Evolutionary conservation across 2,888 invertebrate genomes (phyloP), one percentile per base, ranked within the genome.

Genomic region (Metellina segmentata): DNA sequence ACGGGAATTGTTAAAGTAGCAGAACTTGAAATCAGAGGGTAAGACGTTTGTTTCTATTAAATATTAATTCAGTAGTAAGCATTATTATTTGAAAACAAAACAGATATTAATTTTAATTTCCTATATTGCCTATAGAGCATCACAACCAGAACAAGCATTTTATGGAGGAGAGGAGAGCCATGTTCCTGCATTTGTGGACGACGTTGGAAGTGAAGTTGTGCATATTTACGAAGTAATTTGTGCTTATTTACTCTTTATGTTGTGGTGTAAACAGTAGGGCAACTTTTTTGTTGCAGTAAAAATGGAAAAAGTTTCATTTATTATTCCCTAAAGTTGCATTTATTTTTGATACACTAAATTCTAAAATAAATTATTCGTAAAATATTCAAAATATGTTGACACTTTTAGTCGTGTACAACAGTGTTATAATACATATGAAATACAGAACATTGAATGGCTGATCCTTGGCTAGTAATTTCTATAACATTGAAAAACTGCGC

Each of bases 81-180:
- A 16, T 16, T 61, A 61, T 8, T 6, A 16, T 11, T 8, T 61
- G 11, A 16, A 61, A 61, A 16, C 9, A 61, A 16, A 61, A 11
- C 9, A 8, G 4, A 61, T 9, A 61, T 11, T 61, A 61, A 61
- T 61, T 11, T 61, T 11, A 1, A 61, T 61, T 34, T 34, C 34
- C 34, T 34, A 34, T 52, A 0, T 20, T 19, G 13, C 7, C 9
- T 75, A 11, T 93, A 95, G 95, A 16, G 92, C 93, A 85, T 94
- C 94, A 0, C 96, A 96, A 85, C 97, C 97, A 0, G 97, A 97
- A 94, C 97, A 97, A 95, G 97, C 98, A 20, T 97, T 97, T 94
- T 99, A 98, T 94, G 98, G 98, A 48, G 98, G 98, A 13, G 96
- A 97, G 93, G 96, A 97, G 8, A 96, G 97, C 94, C 98, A 97